Evolutionary conservation across 2,113 vertebrate species (phyloP).

Genomic region (Tylochromis polylepis): DNA sequence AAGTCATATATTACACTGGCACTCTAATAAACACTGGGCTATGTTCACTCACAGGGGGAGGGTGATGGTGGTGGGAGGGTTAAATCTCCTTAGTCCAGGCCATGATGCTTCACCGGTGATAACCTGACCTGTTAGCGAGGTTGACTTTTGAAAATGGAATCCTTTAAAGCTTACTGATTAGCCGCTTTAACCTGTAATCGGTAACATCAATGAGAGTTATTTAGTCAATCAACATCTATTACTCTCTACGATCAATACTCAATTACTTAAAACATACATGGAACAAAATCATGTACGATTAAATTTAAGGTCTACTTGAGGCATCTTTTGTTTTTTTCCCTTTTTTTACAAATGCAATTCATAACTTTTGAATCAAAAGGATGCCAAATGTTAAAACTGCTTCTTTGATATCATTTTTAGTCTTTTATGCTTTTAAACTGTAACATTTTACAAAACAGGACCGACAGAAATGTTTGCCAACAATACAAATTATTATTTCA

Average conservation of each 20-base stretch:
- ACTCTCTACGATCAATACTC: not conserved
- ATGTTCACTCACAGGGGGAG: slow-evolving; percentile 10
- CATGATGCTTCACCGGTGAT: slow-evolving; percentile 35
- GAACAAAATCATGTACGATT: not conserved
- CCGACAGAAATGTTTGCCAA: not conserved
- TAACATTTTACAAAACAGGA: not conserved
- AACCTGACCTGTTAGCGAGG: slow-evolving; percentile 56
- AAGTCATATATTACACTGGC: slow-evolving; percentile 65
- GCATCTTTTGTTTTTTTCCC: not conserved
- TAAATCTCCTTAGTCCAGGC: slow-evolving; percentile 62
- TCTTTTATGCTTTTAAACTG: not conserved
- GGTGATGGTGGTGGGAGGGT: not conserved
- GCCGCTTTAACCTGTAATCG: slow-evolving; percentile 43
- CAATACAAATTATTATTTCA: not conserved
- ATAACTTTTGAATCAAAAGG: not conserved
- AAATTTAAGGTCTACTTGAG: not conserved
- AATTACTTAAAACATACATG: not conserved
- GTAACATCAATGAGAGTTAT: slow-evolving; percentile 29
- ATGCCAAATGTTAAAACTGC: not conserved
- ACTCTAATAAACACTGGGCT: slow-evolving; percentile 56
- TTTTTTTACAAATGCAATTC: not conserved
- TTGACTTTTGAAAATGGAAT: slow-evolving; percentile 62
- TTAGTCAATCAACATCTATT: not conserved
- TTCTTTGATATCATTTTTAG: not conserved
- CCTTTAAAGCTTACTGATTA: slow-evolving; percentile 49